Base-by-base conservation (phyloP, 2,113 vertebrate genomes). In the Pseudopipra pipra region DNA sequence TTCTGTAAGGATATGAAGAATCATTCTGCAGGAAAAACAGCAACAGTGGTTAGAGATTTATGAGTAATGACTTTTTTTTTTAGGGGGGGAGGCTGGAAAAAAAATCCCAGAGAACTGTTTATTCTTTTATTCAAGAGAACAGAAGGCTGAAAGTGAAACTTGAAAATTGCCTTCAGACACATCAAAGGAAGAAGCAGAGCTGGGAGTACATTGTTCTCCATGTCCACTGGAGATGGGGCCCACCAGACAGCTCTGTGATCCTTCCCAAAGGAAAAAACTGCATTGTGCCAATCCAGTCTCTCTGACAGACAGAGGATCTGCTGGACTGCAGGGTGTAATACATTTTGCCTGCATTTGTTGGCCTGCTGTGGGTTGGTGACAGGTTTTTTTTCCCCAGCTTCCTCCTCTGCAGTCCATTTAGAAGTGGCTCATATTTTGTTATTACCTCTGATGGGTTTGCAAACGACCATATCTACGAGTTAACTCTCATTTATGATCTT, bases 401-500 rank as follows among this genome's bases (percentile, higher is more conserved):
- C 90, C n/a, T 95, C 76, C 79, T 74, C 87, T 76, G 73, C 90
- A 96, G 90, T 65, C 70, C 90, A 79, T 90, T 85, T 92, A 56
- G 65, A 89, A 87, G 76, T 43, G 70, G 65, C 90, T 93, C 54
- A 6, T 65, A 20, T 86, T 92, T 94, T 92, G 88, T 90, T 84
- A 93, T 95, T 92, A 90, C 83, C 90, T 89, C 88, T 89, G 88
- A 92, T 82, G 92, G 76, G 73, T 71, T 51, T 87, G 88, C 73
- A 72, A 87, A 72, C 1, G 33, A 22, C 93, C 14, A 0, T 76
- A 58, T 86, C 90, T 89, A 14, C 0, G n/a, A 96, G 83, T 96
- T 95, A 92, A 90, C 72, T 93, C 88, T 78, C 96, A 72, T 96
- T 95, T 95, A 92, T 90, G 83, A 92, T 94, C 92, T 87, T 84